phyloP scores from a whole-genome alignment of 2,797 vertebrate species.

The Sebastolobus altivelis region DNA sequence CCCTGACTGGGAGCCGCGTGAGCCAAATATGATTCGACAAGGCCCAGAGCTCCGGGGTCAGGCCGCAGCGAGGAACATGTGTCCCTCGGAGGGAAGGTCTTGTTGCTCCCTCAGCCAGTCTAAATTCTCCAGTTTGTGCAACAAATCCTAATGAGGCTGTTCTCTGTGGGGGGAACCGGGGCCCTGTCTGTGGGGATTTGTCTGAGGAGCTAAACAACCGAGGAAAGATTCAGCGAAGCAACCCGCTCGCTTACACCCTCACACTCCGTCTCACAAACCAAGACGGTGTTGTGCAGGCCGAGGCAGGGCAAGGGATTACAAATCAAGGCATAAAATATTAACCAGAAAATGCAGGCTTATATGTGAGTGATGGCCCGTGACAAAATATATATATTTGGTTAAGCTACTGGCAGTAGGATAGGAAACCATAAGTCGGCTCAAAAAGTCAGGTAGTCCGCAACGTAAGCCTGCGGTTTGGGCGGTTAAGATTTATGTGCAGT shows the following conservation, averaged over 20 bases:
- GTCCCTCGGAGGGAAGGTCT: conserved; percentile 55
- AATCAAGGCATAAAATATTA: conserved; percentile 12
- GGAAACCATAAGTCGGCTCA: conserved; percentile 5
- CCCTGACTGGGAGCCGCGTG: conserved; percentile 49
- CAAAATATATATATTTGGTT: conserved; percentile 17
- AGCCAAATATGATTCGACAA: conserved; percentile 78
- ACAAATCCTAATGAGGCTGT: conserved; percentile 78
- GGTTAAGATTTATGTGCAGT: background rate
- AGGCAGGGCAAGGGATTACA: background rate
- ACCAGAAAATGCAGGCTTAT: conserved; percentile 13
- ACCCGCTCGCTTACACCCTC: conserved; percentile 15
- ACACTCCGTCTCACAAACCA: conserved; percentile 12
- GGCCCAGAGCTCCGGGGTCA: conserved; percentile 66
- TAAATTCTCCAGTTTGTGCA: conserved; percentile 69
- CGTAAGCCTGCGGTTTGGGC: background rate
- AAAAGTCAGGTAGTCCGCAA: background rate
- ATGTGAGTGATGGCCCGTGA: conserved; percentile 9
- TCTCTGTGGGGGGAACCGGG: conserved; percentile 61
- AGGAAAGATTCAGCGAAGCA: conserved; percentile 52
- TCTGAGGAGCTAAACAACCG: conserved; percentile 55
- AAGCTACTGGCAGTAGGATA: conserved; percentile 15
- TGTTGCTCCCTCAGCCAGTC: conserved; percentile 48
- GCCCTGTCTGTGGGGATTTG: conserved; percentile 62
- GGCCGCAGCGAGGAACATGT: conserved; percentile 66
- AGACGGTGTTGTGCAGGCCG: background rate